phyloP scores from a whole-genome alignment of 1,140 invertebrate species.

The Caenorhabditis brenneri region DNA sequence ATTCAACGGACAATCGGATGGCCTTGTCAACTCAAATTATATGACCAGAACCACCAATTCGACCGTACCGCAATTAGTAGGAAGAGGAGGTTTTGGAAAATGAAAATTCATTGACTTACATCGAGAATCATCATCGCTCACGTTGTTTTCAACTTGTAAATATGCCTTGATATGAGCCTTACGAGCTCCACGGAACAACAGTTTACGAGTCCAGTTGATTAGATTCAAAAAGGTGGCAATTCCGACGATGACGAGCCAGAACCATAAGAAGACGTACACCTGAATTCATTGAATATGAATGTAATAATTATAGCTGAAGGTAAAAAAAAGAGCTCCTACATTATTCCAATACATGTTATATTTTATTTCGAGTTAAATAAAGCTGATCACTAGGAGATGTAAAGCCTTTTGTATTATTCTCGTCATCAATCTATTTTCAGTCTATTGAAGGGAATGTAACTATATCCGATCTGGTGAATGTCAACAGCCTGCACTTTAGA shows the following conservation, averaged over 20 bases:
- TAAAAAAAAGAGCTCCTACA: too few species aligned
- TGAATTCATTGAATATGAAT: too few species aligned
- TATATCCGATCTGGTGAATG: too few species aligned
- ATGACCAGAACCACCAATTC: not conserved
- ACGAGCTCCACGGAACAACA: slow-evolving; percentile 50
- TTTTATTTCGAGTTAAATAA: too few species aligned
- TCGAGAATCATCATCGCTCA: slow-evolving; percentile 45
- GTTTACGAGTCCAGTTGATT: slow-evolving; percentile 58
- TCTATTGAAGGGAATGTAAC: too few species aligned
- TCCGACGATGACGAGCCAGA: slow-evolving; percentile 70
- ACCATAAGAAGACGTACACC: slow-evolving; percentile 71
- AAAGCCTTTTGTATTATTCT: too few species aligned
- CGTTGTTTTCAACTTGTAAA: slow-evolving; percentile 56
- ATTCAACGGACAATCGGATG: slow-evolving; percentile 24
- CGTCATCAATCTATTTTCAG: too few species aligned
- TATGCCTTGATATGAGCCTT: slow-evolving; percentile 58
- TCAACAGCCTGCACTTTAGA: too few species aligned
- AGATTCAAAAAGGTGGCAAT: slow-evolving; percentile 61
- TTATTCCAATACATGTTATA: too few species aligned
- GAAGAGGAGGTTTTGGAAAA: slow-evolving; percentile 13
- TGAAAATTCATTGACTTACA: slow-evolving; percentile 34
- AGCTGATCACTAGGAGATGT: too few species aligned
- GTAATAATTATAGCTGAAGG: too few species aligned
- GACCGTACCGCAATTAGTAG: slow-evolving; percentile 36
- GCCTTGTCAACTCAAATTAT: slow-evolving; percentile 42